These are phyloP conservation scores for Gnathonemus longibarbis DNA, from an alignment of 2,113 vertebrate species.

Conservation along the genomic window DNA sequence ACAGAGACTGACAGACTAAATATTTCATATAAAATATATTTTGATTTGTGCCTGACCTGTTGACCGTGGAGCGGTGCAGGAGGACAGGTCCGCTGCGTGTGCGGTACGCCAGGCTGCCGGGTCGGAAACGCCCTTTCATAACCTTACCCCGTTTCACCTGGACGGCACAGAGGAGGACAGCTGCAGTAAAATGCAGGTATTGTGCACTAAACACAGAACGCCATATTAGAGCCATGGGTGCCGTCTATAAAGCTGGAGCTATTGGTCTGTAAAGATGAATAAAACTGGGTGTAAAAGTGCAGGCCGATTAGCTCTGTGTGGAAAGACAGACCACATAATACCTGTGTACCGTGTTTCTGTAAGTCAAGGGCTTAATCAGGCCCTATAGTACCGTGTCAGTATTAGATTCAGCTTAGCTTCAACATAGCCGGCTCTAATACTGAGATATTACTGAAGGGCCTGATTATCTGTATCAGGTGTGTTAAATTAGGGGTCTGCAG, in stretches of 20 bases:
- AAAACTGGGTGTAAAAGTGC: neutral
- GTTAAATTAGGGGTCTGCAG: too few relatives aligned
- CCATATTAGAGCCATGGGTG: neutral
- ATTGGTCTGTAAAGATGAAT: neutral
- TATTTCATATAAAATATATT: neutral
- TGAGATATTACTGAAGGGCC: too few relatives aligned
- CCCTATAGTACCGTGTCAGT: too few relatives aligned
- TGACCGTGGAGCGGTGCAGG: constrained; percentile 88
- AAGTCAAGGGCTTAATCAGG: too few relatives aligned
- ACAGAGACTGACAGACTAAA: neutral
- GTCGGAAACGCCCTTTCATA: constrained; percentile 81
- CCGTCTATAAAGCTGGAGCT: neutral
- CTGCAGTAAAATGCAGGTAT: neutral
- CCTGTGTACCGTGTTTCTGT: neutral
- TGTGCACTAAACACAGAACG: neutral
- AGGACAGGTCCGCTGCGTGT: constrained; percentile 75
- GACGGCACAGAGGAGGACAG: neutral
- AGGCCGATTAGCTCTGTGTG: neutral
- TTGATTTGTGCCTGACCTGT: constrained; percentile 62
- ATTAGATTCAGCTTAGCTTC: too few relatives aligned
- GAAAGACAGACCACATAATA: neutral
- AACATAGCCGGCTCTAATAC: too few relatives aligned
- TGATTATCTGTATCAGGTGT: too few relatives aligned
- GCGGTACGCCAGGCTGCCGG: constrained; percentile 67
- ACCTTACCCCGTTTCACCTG: constrained; percentile 85